These are phyloP conservation scores for Poliocrania exsul DNA, from an alignment of 2,797 vertebrate genomes.

Conservation along the genomic window DNA sequence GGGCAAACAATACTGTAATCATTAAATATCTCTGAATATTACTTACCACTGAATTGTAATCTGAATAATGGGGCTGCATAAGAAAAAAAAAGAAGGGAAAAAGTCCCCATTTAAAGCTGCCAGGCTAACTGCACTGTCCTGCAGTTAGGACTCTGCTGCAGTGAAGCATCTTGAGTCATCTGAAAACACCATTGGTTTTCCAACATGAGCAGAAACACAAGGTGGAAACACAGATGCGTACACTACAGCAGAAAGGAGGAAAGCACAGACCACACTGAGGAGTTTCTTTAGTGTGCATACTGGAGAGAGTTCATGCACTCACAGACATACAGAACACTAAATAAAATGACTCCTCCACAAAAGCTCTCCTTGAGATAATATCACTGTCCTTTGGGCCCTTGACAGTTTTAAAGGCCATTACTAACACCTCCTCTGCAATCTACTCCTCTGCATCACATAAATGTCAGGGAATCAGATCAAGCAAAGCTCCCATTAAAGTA, in stretches of 20 bases:
- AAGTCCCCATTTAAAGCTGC: not conserved
- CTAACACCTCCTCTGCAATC: not conserved
- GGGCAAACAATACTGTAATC: not conserved
- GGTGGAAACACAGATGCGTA: not conserved
- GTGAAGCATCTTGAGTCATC: not conserved
- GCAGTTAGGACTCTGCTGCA: not conserved
- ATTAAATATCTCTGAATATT: not conserved
- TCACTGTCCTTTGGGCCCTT: not conserved
- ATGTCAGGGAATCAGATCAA: not conserved
- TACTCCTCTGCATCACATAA: not conserved
- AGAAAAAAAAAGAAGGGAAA: not conserved
- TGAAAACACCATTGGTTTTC: not conserved
- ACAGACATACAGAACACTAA: not conserved
- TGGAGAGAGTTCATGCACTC: not conserved
- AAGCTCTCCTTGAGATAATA: not conserved
- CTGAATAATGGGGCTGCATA: not conserved
- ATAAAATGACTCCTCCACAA: not conserved
- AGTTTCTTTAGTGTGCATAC: not conserved
- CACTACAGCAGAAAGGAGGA: not conserved
- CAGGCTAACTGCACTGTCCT: not conserved
- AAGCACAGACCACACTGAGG: not conserved
- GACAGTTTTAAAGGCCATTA: slow-evolving; percentile 14
- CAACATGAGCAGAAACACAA: not conserved
- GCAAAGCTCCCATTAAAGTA: not conserved
- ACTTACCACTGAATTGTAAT: not conserved